Conservation (phyloP, 2,797 vertebrate species). For the Phaenicophaeus curvirostris region DNA sequence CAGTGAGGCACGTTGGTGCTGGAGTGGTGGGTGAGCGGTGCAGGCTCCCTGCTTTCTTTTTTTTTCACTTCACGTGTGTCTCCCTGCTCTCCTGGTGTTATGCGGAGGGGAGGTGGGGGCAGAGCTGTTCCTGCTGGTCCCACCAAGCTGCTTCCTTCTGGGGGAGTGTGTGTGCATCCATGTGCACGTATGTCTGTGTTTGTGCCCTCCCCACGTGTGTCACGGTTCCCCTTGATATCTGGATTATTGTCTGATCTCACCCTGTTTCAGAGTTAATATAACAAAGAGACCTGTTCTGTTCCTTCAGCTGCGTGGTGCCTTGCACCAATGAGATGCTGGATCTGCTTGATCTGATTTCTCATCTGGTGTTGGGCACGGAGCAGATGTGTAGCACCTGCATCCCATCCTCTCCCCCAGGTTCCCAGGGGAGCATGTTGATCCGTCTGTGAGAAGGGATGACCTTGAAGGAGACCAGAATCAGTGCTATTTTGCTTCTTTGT, state of each 20-base stretch:
- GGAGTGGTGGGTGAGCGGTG: neutral
- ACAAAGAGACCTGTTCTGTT: neutral
- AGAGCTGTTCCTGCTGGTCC: neutral
- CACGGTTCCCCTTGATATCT: neutral
- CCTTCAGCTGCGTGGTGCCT: neutral
- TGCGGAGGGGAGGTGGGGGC: neutral
- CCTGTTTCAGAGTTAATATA: neutral
- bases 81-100: neutral
- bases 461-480: accelerated
- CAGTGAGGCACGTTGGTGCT: neutral
- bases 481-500: neutral
- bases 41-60: neutral
- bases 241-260: neutral
- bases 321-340: neutral
- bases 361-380: neutral
- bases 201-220: accelerated
- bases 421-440: neutral
- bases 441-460: neutral
- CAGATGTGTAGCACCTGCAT: neutral
- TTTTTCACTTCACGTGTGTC: neutral
- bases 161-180: accelerated
- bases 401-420: neutral
- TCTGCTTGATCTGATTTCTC: neutral
- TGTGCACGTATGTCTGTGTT: neutral
- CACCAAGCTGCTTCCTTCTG: neutral